phyloP scores from a whole-genome alignment of 2,113 vertebrate genomes.

The Aphyosemion australe region DNA sequence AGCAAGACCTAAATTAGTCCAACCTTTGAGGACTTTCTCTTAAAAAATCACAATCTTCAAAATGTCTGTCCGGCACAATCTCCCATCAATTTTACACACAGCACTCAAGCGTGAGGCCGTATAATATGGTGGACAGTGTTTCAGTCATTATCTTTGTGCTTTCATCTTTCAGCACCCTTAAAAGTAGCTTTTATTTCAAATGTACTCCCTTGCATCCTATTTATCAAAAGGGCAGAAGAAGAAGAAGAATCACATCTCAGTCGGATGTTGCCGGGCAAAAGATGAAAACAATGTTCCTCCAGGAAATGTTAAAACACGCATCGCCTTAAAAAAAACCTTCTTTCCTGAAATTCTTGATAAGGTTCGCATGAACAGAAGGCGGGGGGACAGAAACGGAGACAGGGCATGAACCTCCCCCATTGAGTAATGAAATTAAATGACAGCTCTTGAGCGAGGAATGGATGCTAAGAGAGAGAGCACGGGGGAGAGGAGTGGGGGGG shows the following conservation, averaged over 20 bases:
- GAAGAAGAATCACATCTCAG: conserved; percentile 15
- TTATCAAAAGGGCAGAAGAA: conserved; percentile 22
- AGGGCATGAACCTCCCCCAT: conserved; percentile 68
- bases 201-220: conserved; percentile 17
- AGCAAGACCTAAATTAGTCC: conserved; percentile 46
- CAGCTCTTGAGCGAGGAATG: conserved; percentile 70
- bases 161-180: conserved; percentile 40
- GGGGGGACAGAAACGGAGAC: conserved; percentile 62
- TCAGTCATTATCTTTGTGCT: conserved; percentile 15
- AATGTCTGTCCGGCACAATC: conserved; percentile 23
- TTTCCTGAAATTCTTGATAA: conserved; percentile 27
- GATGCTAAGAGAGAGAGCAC: conserved; percentile 38
- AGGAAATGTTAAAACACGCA: conserved; percentile 33
- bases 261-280: conserved; percentile 37
- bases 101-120: not conserved
- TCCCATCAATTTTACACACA: conserved; percentile 6
- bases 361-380: conserved; percentile 28
- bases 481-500: conserved; percentile 32
- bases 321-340: conserved; percentile 34
- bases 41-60: conserved; percentile 27
- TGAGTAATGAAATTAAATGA: conserved; percentile 82
- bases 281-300: conserved; percentile 32
- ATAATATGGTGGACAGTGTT: conserved; percentile 5
- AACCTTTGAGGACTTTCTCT: conserved; percentile 56
- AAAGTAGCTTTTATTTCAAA: conserved; percentile 31